A percentile compares a stretch with the other conserved stretches of the same genome.
Conservation (phyloP, 2,888 invertebrate species). For the Acrobasis repandana region DNA sequence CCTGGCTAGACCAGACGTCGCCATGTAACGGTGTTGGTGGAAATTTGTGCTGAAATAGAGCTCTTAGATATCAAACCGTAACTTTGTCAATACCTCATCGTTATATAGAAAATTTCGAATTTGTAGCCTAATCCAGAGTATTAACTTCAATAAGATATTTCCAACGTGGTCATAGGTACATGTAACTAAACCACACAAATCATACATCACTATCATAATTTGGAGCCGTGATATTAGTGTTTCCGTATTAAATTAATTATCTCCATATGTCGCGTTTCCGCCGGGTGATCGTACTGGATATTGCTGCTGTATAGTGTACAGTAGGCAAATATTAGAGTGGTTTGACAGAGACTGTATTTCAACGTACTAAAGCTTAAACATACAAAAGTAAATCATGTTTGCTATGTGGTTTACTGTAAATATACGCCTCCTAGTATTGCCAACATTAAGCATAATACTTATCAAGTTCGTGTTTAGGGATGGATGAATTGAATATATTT, state of each 20-base stretch:
- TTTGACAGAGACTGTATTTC: background rate
- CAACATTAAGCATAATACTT: background rate
- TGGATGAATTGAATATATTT: no score
- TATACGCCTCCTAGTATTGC: no score
- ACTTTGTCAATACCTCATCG: background rate
- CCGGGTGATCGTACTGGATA: slow-evolving; percentile 5
- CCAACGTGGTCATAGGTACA: background rate
- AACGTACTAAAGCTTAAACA: background rate
- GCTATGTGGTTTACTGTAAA: no score
- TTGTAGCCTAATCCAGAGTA: background rate
- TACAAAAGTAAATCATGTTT: no score
- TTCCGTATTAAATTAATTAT: slow-evolving; percentile 18
- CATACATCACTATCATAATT: slow-evolving; percentile 1
- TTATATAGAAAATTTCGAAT: background rate
- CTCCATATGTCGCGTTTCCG: slow-evolving; percentile 16
- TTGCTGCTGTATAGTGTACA: background rate
- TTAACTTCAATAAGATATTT: background rate
- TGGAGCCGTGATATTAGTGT: slow-evolving; percentile 2
- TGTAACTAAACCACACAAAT: background rate
- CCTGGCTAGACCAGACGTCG: slow-evolving; percentile 14
- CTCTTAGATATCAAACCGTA: background rate
- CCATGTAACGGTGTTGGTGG: background rate
- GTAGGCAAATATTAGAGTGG: background rate
- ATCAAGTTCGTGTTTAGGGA: background rate
- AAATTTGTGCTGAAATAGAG: background rate